A percentile compares a stretch with the other conserved stretches of the same genome.
These are phyloP conservation scores for Rhamphomyia laevipes DNA, from an alignment of 2,888 invertebrate species.

Conservation along the genomic window DNA sequence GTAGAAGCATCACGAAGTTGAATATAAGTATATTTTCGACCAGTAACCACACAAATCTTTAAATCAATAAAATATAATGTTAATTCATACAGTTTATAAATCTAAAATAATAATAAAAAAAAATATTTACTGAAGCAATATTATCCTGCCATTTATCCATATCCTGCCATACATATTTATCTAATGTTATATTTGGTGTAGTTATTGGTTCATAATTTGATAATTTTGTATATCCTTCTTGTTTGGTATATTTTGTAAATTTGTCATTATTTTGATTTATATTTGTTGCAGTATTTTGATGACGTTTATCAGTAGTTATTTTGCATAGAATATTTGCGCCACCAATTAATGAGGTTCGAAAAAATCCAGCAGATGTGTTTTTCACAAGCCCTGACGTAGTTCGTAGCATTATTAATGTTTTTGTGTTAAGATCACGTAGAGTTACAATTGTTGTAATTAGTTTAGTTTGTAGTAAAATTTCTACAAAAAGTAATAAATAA, in stretches of 20 bases:
- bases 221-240: not conserved
- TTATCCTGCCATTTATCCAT: constrained; percentile 52
- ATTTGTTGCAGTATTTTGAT: not conserved
- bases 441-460: too few species aligned
- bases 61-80: not conserved
- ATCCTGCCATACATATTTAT: constrained; percentile 50
- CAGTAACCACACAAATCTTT: constrained; percentile 61
- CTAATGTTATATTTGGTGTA: constrained; percentile 42
- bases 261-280: not conserved
- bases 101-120: not conserved
- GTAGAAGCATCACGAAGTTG: constrained; percentile 51
- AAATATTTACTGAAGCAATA: constrained; percentile 46
- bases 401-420: too few species aligned
- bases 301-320: not conserved
- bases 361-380: too few species aligned
- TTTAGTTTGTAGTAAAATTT: too few species aligned
- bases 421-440: too few species aligned
- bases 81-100: not conserved
- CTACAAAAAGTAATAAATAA: too few species aligned
- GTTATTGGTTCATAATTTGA: not conserved
- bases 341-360: too few species aligned
- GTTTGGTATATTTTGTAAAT: not conserved
- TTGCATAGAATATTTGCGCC: too few species aligned
- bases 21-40: constrained; percentile 59
- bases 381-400: too few species aligned